These are phyloP conservation scores for Eugnorisma glareosa DNA, from an alignment of 2,888 invertebrate species.

Conservation along the genomic window DNA sequence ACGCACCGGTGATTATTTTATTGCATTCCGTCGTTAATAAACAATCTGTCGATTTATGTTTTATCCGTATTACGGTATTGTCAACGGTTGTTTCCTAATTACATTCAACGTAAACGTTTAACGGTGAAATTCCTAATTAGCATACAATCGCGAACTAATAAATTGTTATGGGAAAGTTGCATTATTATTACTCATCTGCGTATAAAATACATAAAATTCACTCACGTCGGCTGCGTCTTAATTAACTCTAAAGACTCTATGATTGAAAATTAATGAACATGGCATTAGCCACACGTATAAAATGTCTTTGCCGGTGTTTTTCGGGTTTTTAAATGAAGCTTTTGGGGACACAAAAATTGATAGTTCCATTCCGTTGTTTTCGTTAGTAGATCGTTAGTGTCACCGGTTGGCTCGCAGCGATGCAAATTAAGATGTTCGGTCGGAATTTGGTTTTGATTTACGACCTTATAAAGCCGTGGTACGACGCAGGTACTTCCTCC, in stretches of 20 bases:
- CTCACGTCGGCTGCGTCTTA: slow-evolving; percentile 49
- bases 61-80: slow-evolving; percentile 76
- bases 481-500: slow-evolving; percentile 69
- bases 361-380: slow-evolving; percentile 87
- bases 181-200: slow-evolving; percentile 57
- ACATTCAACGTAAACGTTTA: slow-evolving; percentile 65
- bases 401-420: slow-evolving; percentile 81
- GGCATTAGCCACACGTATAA: slow-evolving; percentile 74
- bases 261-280: slow-evolving; percentile 78
- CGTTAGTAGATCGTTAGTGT: slow-evolving; percentile 86
- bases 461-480: slow-evolving; percentile 78
- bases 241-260: slow-evolving; percentile 64
- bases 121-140: slow-evolving; percentile 75
- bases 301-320: slow-evolving; percentile 74
- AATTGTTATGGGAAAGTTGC: slow-evolving; percentile 65
- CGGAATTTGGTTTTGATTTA: slow-evolving; percentile 85
- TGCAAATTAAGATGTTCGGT: slow-evolving; percentile 88
- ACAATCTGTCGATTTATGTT: slow-evolving; percentile 80
- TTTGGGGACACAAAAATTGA: slow-evolving; percentile 85
- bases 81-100: slow-evolving; percentile 73
- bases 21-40: slow-evolving; percentile 86
- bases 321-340: slow-evolving; percentile 79
- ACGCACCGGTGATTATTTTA: slow-evolving; percentile 85
- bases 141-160: slow-evolving; percentile 73
- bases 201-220: slow-evolving; percentile 58